Evolutionary conservation across 2,888 invertebrate species (phyloP).

Genomic region (Blera fallax): DNA sequence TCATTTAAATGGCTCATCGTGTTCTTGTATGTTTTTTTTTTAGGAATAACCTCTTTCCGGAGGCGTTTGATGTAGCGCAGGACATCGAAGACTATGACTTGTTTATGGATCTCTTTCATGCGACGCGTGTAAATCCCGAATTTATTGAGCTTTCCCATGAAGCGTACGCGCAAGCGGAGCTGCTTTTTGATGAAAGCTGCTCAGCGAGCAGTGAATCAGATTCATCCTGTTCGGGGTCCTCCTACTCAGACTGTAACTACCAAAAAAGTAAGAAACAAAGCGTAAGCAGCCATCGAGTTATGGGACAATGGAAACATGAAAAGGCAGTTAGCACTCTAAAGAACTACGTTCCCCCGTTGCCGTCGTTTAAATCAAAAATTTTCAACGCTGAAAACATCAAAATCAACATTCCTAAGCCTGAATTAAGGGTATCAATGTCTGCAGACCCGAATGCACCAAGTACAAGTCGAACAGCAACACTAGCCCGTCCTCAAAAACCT

Average conservation of each 20-base stretch:
- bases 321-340: constrained; percentile 75
- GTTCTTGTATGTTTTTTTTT: constrained; percentile 40
- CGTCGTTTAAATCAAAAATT: constrained; percentile 80
- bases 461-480: constrained; percentile 41
- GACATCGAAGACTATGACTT: constrained; percentile 93
- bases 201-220: constrained; percentile 82
- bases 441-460: constrained; percentile 26
- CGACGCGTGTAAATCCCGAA: constrained; percentile 85
- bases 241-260: constrained; percentile 75
- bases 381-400: constrained; percentile 81
- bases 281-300: constrained; percentile 65
- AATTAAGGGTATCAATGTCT: constrained; percentile 74
- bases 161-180: constrained; percentile 86
- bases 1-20: not conserved
- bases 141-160: constrained; percentile 85
- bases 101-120: constrained; percentile 91
- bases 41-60: constrained; percentile 88
- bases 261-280: constrained; percentile 58
- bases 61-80: constrained; percentile 92
- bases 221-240: constrained; percentile 88
- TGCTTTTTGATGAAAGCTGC: constrained; percentile 58
- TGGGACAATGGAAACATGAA: constrained; percentile 72
- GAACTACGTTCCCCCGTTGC: constrained; percentile 81
- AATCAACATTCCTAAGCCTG: constrained; percentile 81
- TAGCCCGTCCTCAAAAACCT: constrained; percentile 29